These are phyloP conservation scores for Ennomos fuscantarius DNA, from an alignment of 2,888 invertebrate genomes.

Conservation along the genomic window DNA sequence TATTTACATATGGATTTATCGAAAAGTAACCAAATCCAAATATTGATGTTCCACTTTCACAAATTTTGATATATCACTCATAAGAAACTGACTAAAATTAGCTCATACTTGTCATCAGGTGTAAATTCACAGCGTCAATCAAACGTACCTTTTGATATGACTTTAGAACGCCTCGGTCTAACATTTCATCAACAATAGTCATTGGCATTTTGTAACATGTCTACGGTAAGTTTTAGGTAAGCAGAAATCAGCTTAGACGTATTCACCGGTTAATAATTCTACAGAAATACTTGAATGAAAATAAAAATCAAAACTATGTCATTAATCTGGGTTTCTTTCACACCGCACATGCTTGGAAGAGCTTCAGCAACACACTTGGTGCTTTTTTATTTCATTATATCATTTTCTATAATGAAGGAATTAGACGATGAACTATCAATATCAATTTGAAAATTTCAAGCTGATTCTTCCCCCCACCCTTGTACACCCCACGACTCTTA, in stretches of 20 bases:
- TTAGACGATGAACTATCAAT: constrained; percentile 34
- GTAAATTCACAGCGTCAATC: constrained; percentile 13
- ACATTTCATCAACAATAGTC: constrained; percentile 6
- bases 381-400: too few relatives aligned
- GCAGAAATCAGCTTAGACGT: not conserved
- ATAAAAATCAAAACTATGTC: too few relatives aligned
- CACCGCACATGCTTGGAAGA: too few relatives aligned
- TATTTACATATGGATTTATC: too few relatives aligned
- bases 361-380: too few relatives aligned
- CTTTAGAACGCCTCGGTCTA: constrained; percentile 1
- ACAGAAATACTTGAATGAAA: too few relatives aligned
- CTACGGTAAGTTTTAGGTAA: not conserved
- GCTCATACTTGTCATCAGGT: constrained; percentile 10
- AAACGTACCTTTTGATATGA: constrained; percentile 6
- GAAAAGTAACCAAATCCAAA: too few relatives aligned
- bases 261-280: not conserved
- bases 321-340: too few relatives aligned
- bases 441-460: constrained; percentile 52
- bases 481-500: constrained; percentile 78
- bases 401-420: not conserved
- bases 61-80: not conserved
- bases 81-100: constrained; percentile 8
- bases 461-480: constrained; percentile 47
- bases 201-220: constrained; percentile 16
- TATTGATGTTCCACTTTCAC: too few relatives aligned